phyloP scores from a whole-genome alignment of 2,888 invertebrate genomes.

The Labia minor region DNA sequence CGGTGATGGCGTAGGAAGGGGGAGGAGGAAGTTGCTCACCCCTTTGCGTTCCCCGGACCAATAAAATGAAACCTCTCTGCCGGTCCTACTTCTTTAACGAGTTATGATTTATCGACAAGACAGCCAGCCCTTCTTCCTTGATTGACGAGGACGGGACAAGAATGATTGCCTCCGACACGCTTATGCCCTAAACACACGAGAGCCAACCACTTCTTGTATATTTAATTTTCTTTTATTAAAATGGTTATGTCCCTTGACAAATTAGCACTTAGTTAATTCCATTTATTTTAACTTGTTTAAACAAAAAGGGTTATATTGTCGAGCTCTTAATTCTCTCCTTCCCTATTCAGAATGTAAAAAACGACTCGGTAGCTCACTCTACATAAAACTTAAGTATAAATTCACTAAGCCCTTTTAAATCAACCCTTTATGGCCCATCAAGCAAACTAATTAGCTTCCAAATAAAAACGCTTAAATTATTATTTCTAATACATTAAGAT shows the following conservation, averaged over 20 bases:
- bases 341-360: background rate
- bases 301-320: background rate
- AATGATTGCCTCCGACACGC: constrained; percentile 3
- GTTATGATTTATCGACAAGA: constrained; percentile 13
- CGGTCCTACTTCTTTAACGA: constrained; percentile 13
- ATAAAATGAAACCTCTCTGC: constrained; percentile 7
- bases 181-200: constrained; percentile 7
- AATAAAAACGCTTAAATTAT: background rate
- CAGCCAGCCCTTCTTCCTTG: background rate
- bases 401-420: background rate
- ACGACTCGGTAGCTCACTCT: background rate
- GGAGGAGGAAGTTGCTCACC: background rate
- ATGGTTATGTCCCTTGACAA: constrained; percentile 13
- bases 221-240: constrained; percentile 13
- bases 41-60: constrained; percentile 2
- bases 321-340: background rate
- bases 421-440: background rate
- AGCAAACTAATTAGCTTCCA: background rate
- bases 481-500: background rate
- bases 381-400: background rate
- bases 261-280: constrained; percentile 7
- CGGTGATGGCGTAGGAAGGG: background rate
- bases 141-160: constrained; percentile 4
- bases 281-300: constrained; percentile 13
- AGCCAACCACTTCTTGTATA: constrained; percentile 1